phyloP scores from a whole-genome alignment of 2,797 vertebrate genomes.

The Toxotes lorentzi region DNA sequence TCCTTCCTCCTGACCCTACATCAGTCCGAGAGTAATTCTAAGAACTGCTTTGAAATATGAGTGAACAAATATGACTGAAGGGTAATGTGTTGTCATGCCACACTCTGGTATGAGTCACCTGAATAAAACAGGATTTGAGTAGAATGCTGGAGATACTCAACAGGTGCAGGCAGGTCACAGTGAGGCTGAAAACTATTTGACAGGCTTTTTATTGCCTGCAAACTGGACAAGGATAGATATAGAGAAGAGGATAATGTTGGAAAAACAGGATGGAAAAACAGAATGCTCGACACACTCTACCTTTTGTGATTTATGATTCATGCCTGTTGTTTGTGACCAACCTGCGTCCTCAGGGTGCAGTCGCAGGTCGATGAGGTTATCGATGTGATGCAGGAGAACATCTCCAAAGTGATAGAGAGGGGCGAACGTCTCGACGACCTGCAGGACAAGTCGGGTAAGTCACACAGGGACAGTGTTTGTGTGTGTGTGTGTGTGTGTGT shows the following conservation, averaged over 20 bases:
- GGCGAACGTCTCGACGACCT: constrained; percentile 97
- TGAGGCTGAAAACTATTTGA: constrained; percentile 7
- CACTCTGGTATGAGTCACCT: background rate
- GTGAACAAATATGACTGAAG: background rate
- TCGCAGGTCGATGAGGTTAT: constrained; percentile 99
- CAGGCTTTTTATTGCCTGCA: constrained; percentile 33
- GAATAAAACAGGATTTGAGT: constrained; percentile 24
- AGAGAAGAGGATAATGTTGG: constrained; percentile 18
- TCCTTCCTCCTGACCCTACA: background rate
- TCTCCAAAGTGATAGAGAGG: constrained; percentile 98
- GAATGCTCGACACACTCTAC: background rate
- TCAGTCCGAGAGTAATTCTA: background rate
- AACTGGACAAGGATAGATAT: constrained; percentile 3
- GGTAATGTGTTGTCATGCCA: constrained; percentile 23
- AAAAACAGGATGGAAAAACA: constrained; percentile 10
- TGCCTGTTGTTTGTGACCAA: background rate
- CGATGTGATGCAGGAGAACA: constrained; percentile 99
- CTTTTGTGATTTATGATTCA: constrained; percentile 1
- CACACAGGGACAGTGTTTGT: fast-evolving
- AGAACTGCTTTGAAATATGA: constrained; percentile 2
- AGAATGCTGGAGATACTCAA: constrained; percentile 21
- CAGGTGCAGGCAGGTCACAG: constrained; percentile 25
- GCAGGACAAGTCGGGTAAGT: constrained; percentile 97
- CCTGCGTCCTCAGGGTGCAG: constrained; percentile 88
- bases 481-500: background rate